These are phyloP conservation scores for Mesaphorura yosii DNA, from an alignment of 1,140 invertebrate genomes.

Conservation along the genomic window DNA sequence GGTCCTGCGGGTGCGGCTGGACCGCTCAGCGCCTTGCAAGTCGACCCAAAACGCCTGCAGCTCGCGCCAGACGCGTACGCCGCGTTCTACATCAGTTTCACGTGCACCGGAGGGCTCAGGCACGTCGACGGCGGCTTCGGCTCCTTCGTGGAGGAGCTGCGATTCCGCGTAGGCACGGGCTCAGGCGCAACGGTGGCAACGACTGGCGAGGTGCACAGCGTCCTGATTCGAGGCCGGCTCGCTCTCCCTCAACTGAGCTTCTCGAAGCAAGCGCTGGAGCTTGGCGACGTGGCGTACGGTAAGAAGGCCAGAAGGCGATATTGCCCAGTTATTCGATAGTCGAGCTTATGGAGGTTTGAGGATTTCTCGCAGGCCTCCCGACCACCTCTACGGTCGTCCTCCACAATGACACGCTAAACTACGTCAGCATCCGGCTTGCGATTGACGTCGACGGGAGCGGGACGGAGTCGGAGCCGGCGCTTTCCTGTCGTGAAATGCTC, in stretches of 20 bases:
- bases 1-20: too few relatives aligned
- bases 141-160: conserved; percentile 6
- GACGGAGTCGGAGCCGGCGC: conserved; percentile 26
- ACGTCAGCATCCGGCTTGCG: conserved; percentile 32
- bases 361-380: conserved; percentile 36
- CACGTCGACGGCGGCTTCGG: conserved; percentile 4
- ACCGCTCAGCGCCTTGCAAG: not conserved
- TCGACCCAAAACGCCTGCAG: conserved; percentile 10
- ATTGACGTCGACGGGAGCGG: conserved; percentile 35
- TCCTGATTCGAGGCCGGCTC: conserved; percentile 13
- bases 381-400: conserved; percentile 30
- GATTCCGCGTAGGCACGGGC: conserved; percentile 11
- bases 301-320: too few relatives aligned
- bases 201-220: too few relatives aligned
- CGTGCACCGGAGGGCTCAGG: not conserved
- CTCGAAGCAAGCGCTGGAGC: conserved; percentile 34
- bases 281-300: conserved; percentile 37
- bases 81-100: conserved; percentile 18
- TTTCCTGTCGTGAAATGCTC: too few relatives aligned
- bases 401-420: conserved; percentile 34
- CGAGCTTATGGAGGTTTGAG: too few relatives aligned
- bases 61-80: conserved; percentile 9
- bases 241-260: conserved; percentile 39
- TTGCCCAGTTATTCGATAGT: too few relatives aligned
- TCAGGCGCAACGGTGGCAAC: too few relatives aligned